Base-by-base conservation (phyloP, 2,797 vertebrate species). In the Chelidonichthys spinosus region DNA sequence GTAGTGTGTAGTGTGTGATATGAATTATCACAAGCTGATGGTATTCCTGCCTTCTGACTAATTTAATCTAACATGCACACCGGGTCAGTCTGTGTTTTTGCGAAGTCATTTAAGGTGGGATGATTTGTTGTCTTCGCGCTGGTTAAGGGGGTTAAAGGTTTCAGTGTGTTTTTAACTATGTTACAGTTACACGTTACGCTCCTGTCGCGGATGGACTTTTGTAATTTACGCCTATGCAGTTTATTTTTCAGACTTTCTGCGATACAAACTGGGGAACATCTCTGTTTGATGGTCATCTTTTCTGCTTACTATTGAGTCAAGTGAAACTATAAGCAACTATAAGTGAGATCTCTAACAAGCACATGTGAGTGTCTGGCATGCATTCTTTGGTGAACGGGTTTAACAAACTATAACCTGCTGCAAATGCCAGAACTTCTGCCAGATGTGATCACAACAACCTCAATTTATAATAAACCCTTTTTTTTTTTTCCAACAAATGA, bases 111-210 rank as follows among this genome's bases (percentile, higher is more conserved):
- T 50, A n/a, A 61, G 43, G 18, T 55, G 17, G 62, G 54, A 58
- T 17, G 3, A 58, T 69, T 6, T 66, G 42, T 43, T 11, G 52
- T 78, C 72, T 5, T 53, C 36, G 25, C 42, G 47, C 69, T 60
- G 52, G 56, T 76, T 64, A 4, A 63, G 63, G 66, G 79, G 55
- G 69, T 46, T 11, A 69, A 55, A 64, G 43, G 42, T 75, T 47
- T 69, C 11, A 50, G 11, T 80, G 43, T 82, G 18, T 64, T 76
- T 75, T 78, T 37, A 63, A 69, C 33, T 60, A 55, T 69, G 6
- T 64, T 71, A 54, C 68, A 86, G 15, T 85, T 84, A 44, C 54
- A 71, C 69, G 61, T 62, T 84, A 58, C 72, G 67, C 70, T 83
- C 46, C 50, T 74, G 64, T 72, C 59, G 49, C 55, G 1, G 65